Evolutionary conservation across 2,113 vertebrate genomes (phyloP), one percentile per base, ranked within the genome.

Genomic region (Peromyscus polionotus): DNA sequence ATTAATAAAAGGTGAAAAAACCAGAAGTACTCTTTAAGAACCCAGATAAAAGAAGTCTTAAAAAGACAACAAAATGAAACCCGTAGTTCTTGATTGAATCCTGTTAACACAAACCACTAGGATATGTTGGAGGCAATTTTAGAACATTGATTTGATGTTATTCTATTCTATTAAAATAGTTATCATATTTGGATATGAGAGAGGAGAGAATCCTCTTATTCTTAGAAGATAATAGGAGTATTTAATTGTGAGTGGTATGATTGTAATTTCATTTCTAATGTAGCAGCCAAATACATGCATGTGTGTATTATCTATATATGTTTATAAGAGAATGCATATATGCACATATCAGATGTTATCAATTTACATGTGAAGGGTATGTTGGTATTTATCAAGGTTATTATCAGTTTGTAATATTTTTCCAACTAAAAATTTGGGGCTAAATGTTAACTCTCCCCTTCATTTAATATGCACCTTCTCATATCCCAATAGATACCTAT

Each of bases 221-320:
- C 83, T 88, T 93, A 94, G 22, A 20, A 73, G 36, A 75, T 68
- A 95, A 26, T 36, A 87, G 14, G 88, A 93, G 61, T 83, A 77
- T 90, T 97, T 94, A 90, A 22, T n/a, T 96, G 39, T 85, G 59
- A 77, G 10, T 95, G 88, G 31, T 28, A 45, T 88, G 54, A 77
- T 39, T 79, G 28, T 39, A 96, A 94, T 90, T 92, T 87, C 90
- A 87, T 95, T 96, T 96, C 80, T 96, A 88, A 90, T 94, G 42
- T 45, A 94, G 22, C 72, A 75, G 45, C 11, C 16, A 36, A 80
- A 96, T 79, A 51, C 24, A 77, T 77, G 59, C 31, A 73, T 81
- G 42, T 76, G n/a, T n/a, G 33, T 94, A 92, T 54, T 39, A 70
- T 17, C 51, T 88, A 67, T 89, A 20, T 87, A 16, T 79, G 2